Base-by-base conservation (phyloP, 1,140 invertebrate species). In the Macrobrachium nipponense region DNA sequence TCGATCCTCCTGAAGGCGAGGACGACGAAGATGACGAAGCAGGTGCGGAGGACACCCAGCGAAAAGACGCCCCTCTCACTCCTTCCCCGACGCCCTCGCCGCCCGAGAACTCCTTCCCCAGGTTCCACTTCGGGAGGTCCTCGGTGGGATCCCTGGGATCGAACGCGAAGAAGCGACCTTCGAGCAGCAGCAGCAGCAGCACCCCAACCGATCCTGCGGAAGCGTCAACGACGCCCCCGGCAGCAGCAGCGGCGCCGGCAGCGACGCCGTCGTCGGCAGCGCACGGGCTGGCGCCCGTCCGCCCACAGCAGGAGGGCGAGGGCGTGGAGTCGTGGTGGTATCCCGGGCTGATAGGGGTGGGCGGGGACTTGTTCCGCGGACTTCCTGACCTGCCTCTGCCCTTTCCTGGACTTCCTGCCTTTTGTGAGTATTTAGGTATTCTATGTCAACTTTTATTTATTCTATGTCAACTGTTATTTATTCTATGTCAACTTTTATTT, bases 361-460 rank as follows among this genome's bases (percentile, higher is more conserved):
- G 73, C 14, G 80, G 59, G 18, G 85, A 87, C 43, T 43, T 87
- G 15, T 82, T 87, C 51, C 79, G 78, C 6, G 85, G 79, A 11
- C 70, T 87, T 7, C 80, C 79, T 0, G 85, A 87, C 61, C 79
- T 87, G 18, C 85, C 79, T 23, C 85, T 87, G 44, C 79, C 85
- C 78, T 93, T 93, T 36, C 93, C 93, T 73, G 93, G 93, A 85
- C 91, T 94, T 66, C 93, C 93, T 64, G 93, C 93, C 20, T 94
- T 94, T 88, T 90, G 93, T 94, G 91, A 94, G 93, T 93, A 89
- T 64, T 11, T 23, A 36, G 4, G 27, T n/a, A n/a, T n/a, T n/a
- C n/a, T n/a, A n/a, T n/a, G n/a, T n/a, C n/a, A n/a, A 36, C 27
- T 36, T 36, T 36, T 36, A 36, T 36, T 4, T 36, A 4, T 36